Evolutionary conservation across 2,888 invertebrate genomes (phyloP).

Genomic region (Lasioglossum oenotherae): DNA sequence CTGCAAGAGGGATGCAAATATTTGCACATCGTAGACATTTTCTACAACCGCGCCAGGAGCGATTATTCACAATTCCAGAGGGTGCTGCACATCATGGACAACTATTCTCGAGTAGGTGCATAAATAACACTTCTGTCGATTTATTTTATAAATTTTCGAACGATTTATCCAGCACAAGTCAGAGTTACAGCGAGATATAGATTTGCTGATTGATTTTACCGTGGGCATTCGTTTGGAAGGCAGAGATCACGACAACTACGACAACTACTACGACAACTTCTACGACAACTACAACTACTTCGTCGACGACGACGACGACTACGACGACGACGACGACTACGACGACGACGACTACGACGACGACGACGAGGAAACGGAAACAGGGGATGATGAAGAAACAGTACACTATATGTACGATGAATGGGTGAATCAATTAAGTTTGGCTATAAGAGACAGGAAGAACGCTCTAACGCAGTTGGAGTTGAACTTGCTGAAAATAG

Average conservation of each 20-base stretch:
- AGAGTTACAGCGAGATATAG: not conserved
- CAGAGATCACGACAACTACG: not conserved
- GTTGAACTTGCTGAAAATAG: not conserved
- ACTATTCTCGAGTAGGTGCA: not conserved
- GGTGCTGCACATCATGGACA: not conserved
- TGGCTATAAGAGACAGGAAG: not conserved
- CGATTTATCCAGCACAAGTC: not conserved
- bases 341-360: too few species aligned
- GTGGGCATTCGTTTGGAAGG: fast-evolving
- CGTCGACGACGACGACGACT: too few species aligned
- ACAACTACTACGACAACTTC: too few species aligned
- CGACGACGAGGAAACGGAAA: not conserved
- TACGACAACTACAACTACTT: too few species aligned
- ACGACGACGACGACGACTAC: too few species aligned
- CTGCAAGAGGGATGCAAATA: not conserved
- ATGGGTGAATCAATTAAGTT: not conserved
- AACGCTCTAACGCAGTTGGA: not conserved
- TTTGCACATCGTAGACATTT: not conserved
- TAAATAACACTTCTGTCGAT: not conserved
- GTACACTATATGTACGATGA: not conserved
- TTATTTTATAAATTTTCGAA: not conserved
- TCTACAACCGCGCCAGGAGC: not conserved
- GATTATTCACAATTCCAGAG: not conserved
- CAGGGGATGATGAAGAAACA: not conserved
- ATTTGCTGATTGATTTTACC: not conserved